Evolutionary conservation across 2,113 vertebrate genomes (phyloP).

Genomic region (Heteronetta atricapilla): DNA sequence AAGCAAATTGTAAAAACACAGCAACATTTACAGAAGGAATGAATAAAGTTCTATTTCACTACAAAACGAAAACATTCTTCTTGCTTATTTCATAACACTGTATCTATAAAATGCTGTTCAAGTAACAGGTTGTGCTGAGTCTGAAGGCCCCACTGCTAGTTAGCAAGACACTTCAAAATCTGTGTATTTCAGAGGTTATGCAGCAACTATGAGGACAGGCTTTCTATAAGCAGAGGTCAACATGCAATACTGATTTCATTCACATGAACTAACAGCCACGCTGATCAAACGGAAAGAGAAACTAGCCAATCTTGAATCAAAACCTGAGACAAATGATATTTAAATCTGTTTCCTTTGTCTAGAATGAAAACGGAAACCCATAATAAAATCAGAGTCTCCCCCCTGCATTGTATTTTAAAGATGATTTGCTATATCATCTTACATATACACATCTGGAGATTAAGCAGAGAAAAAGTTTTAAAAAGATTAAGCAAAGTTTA

Average conservation of each 20-base stretch:
- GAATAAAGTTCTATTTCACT: not conserved
- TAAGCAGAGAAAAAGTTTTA: not conserved
- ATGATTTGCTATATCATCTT: not conserved
- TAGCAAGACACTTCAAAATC: not conserved
- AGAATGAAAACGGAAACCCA: not conserved
- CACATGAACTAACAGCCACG: not conserved
- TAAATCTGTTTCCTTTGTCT: not conserved
- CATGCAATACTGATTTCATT: not conserved
- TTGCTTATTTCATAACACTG: not conserved
- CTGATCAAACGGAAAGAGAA: not conserved
- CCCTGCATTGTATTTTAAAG: not conserved
- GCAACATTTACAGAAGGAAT: not conserved
- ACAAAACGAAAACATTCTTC: not conserved
- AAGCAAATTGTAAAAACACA: not conserved
- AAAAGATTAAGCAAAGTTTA: not conserved
- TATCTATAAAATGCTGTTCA: not conserved
- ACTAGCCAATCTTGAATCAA: not conserved
- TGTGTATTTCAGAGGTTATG: not conserved
- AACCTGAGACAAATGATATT: not conserved
- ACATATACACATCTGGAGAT: not conserved
- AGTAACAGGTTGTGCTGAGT: fast-evolving
- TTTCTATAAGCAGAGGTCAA: not conserved
- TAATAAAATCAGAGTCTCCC: not conserved
- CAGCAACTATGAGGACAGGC: not conserved
- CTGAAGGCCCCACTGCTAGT: not conserved